Percentiles rank a stretch among this genome's conserved stretches.
phyloP scores from a whole-genome alignment of 2,888 invertebrate species.

The Drosophila birchii region DNA sequence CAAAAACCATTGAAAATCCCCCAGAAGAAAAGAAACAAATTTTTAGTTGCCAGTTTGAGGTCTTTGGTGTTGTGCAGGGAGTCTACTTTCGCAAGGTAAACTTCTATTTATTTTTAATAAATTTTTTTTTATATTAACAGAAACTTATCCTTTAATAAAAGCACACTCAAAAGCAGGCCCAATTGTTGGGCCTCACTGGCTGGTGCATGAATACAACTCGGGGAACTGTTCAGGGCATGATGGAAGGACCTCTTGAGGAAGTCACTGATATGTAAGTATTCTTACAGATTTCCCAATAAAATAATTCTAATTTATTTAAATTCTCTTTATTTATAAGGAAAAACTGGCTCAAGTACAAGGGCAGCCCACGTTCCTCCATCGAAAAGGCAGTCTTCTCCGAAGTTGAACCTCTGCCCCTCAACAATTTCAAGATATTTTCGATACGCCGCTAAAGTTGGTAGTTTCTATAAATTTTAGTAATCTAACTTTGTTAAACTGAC shows the following conservation, averaged over 20 bases:
- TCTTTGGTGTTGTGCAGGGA: conserved; percentile 63
- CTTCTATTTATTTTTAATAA: fast-evolving
- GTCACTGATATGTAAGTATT: conserved; percentile 86
- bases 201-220: conserved; percentile 89
- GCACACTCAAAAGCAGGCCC: conserved; percentile 87
- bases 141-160: conserved; percentile 59
- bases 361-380: conserved; percentile 62
- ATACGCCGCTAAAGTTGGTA: conserved; percentile 35
- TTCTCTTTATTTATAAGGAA: conserved; percentile 33
- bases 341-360: conserved; percentile 59
- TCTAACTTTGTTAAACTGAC: neutral
- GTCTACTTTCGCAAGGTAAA: conserved; percentile 78
- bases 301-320: neutral
- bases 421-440: conserved; percentile 50
- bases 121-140: neutral
- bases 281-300: neutral
- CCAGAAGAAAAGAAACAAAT: conserved; percentile 9
- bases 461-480: neutral
- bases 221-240: conserved; percentile 87
- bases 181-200: conserved; percentile 86
- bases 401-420: conserved; percentile 43
- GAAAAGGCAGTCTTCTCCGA: conserved; percentile 56
- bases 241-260: conserved; percentile 86
- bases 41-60: conserved; percentile 55
- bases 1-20: neutral